A percentile compares a stretch with the other conserved stretches of the same genome.
Evolutionary conservation across 2,797 vertebrate genomes (phyloP).

Genomic region (Bucorvus abyssinicus): DNA sequence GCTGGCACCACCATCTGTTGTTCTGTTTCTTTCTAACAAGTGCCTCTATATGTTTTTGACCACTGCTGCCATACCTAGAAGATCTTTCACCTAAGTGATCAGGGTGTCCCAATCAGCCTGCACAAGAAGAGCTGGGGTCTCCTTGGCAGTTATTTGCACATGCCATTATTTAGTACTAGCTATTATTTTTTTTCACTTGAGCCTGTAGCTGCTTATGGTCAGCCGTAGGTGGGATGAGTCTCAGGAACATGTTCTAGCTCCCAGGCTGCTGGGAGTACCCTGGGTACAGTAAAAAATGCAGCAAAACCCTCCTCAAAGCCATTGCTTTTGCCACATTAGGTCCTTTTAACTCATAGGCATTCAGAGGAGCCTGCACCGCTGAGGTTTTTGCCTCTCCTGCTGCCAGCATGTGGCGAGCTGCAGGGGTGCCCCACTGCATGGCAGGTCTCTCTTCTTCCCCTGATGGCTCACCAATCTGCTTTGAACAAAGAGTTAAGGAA

Average conservation of each 20-base stretch:
- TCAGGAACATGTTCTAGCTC: background rate
- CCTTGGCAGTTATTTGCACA: background rate
- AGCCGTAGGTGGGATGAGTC: background rate
- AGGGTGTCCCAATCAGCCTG: background rate
- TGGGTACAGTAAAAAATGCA: background rate
- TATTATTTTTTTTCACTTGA: background rate
- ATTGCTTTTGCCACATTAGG: background rate
- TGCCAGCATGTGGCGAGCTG: rapidly evolving
- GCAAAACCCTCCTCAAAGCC: background rate
- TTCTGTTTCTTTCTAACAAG: background rate
- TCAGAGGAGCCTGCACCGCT: rapidly evolving
- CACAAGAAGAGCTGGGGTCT: background rate
- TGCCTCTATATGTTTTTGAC: background rate
- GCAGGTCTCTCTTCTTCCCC: background rate
- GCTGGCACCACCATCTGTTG: background rate
- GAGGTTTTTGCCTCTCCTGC: background rate
- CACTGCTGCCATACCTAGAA: background rate
- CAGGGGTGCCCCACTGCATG: rapidly evolving
- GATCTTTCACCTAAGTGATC: background rate
- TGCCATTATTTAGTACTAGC: background rate
- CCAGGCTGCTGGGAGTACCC: background rate
- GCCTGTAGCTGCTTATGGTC: background rate
- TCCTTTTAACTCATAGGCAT: background rate
- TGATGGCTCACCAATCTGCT: background rate
- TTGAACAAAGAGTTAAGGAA: background rate